Percentiles rank a stretch among this genome's conserved stretches.
These are phyloP conservation scores for Heliconius sara DNA, from an alignment of 2,888 invertebrate species.

Conservation along the genomic window DNA sequence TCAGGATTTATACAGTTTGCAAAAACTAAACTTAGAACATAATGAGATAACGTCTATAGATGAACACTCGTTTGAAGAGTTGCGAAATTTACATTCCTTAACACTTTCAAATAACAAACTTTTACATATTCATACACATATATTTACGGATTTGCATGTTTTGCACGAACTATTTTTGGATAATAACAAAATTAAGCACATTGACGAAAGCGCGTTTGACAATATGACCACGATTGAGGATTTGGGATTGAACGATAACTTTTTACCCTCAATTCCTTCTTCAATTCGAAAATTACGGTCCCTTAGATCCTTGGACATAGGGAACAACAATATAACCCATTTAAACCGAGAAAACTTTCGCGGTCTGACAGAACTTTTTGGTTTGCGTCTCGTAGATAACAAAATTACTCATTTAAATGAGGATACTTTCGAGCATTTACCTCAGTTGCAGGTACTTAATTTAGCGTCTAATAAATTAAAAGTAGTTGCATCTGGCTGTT, in stretches of 20 bases:
- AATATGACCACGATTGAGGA: constrained; percentile 91
- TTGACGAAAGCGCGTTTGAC: constrained; percentile 88
- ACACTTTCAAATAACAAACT: constrained; percentile 89
- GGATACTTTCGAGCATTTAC: constrained; percentile 89
- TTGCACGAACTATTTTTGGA: constrained; percentile 89
- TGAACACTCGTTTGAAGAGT: constrained; percentile 89
- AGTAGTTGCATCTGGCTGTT: constrained; percentile 88
- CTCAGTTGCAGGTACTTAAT: constrained; percentile 90
- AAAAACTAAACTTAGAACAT: constrained; percentile 89
- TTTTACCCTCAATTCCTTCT: constrained; percentile 86
- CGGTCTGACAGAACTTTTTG: constrained; percentile 89
- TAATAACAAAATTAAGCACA: constrained; percentile 87
- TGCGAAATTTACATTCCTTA: constrained; percentile 90
- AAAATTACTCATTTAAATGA: constrained; percentile 89
- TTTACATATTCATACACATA: constrained; percentile 85
- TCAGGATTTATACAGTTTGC: constrained; percentile 89
- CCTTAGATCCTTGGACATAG: constrained; percentile 90
- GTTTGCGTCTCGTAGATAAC: constrained; percentile 91
- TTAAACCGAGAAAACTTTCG: constrained; percentile 89
- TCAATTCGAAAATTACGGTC: constrained; percentile 87
- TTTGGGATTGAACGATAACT: constrained; percentile 88
- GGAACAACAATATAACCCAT: constrained; percentile 90
- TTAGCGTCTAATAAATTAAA: constrained; percentile 91
- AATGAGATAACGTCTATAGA: constrained; percentile 88
- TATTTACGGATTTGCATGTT: constrained; percentile 88